Evolutionary conservation across 2,888 invertebrate genomes (phyloP).

Genomic region (Scaptomyza parva): DNA sequence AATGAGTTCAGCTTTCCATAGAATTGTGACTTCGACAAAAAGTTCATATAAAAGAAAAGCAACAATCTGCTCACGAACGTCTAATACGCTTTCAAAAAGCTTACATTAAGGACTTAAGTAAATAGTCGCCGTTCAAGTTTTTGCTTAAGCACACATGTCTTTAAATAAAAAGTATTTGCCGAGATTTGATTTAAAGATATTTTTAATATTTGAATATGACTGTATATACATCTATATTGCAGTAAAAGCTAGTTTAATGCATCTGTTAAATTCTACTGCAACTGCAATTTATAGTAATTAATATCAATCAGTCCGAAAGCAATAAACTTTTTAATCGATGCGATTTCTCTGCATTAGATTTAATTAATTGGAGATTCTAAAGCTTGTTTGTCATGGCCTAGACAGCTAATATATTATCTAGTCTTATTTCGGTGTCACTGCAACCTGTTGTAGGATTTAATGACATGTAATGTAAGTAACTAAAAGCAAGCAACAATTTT

Average conservation of each 20-base stretch:
- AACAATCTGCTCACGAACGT: neutral
- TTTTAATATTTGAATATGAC: neutral
- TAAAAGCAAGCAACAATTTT: constrained; percentile 3
- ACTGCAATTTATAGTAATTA: neutral
- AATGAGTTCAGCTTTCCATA: neutral
- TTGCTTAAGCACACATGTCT: no score
- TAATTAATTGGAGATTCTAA: constrained; percentile 3
- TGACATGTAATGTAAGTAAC: constrained; percentile 11
- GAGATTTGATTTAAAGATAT: neutral
- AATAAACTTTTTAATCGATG: neutral
- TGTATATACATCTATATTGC: no score
- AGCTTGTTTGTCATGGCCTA: constrained; percentile 3
- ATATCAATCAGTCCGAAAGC: neutral
- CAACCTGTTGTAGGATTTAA: constrained; percentile 39
- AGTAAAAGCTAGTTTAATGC: neutral
- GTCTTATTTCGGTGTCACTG: constrained; percentile 12
- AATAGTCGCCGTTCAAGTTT: no score
- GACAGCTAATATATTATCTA: constrained; percentile 3
- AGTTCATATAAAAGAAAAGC: neutral
- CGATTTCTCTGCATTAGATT: neutral
- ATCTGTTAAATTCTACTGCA: neutral
- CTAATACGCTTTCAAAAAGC: neutral
- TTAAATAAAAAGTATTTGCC: no score
- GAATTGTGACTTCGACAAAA: neutral
- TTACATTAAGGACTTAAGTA: neutral